Evolutionary conservation across 1,140 invertebrate species (phyloP).

Genomic region (Carcinoscorpius rotundicauda): DNA sequence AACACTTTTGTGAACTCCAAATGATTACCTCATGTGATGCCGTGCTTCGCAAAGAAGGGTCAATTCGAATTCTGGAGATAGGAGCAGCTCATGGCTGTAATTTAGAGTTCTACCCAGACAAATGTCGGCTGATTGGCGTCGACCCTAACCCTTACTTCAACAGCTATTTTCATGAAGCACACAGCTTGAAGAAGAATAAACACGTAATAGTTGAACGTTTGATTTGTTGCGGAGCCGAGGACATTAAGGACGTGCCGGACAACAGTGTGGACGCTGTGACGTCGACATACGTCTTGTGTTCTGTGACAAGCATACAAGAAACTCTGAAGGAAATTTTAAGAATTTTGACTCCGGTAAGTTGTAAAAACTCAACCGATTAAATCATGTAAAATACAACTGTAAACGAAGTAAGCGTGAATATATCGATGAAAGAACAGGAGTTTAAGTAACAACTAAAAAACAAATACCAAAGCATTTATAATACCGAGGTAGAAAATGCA

Average conservation of each 20-base stretch:
- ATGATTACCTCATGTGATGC: neutral
- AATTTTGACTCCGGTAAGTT: slow-evolving; percentile 27
- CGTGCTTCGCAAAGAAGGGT: neutral
- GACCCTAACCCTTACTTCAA: slow-evolving; percentile 1
- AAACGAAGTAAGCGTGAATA: no score
- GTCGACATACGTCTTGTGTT: slow-evolving; percentile 29
- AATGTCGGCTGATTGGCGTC: neutral
- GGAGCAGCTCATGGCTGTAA: slow-evolving; percentile 11
- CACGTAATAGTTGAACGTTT: no score
- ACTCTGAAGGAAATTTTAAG: slow-evolving; percentile 27
- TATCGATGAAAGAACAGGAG: no score
- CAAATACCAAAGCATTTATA: no score
- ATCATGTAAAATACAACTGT: no score
- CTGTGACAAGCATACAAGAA: slow-evolving; percentile 23
- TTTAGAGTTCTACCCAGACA: slow-evolving; percentile 12
- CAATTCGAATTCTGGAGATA: slow-evolving; percentile 8
- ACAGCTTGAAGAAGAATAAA: neutral
- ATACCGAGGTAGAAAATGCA: no score
- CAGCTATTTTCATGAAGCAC: neutral
- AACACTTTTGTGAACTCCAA: no score
- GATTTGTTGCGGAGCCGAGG: slow-evolving; percentile 23
- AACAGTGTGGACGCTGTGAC: slow-evolving; percentile 29
- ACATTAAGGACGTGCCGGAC: slow-evolving; percentile 25
- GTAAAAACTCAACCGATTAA: no score
- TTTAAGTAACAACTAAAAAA: no score